phyloP scores from a whole-genome alignment of 2,113 vertebrate species.

The Potamarius usumacintae region DNA sequence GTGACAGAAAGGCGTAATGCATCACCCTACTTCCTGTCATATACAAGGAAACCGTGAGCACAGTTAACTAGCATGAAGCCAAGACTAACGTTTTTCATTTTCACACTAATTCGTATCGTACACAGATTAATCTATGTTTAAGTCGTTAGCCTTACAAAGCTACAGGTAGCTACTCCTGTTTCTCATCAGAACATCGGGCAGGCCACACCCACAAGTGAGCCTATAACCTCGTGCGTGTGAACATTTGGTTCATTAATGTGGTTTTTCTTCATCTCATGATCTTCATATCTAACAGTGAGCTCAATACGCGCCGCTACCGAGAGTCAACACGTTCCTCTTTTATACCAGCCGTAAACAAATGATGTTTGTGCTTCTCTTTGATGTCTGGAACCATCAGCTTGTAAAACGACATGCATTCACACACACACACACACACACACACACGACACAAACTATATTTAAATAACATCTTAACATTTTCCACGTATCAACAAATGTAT shows the following conservation, averaged over 20 bases:
- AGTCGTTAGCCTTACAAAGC: neutral
- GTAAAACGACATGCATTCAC: slow-evolving; percentile 55
- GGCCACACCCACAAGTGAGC: neutral
- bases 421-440: slow-evolving; percentile 62
- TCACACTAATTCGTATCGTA: too few species aligned
- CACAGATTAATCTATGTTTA: neutral
- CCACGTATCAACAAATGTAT: slow-evolving; percentile 62
- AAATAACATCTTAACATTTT: slow-evolving; percentile 79
- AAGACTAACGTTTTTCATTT: neutral
- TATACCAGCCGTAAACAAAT: neutral
- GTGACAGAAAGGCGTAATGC: neutral
- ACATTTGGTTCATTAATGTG: neutral
- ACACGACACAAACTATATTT: slow-evolving; percentile 73
- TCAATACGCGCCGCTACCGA: neutral
- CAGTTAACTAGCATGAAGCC: neutral
- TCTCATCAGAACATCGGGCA: neutral
- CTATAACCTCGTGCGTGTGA: neutral
- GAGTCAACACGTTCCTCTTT: neutral
- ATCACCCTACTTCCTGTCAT: too few species aligned
- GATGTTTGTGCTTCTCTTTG: slow-evolving; percentile 40
- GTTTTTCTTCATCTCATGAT: neutral
- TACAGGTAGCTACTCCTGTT: neutral
- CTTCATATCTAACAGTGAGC: neutral
- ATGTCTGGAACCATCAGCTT: slow-evolving; percentile 2
- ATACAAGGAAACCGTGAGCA: neutral